phyloP scores from a whole-genome alignment of 1,140 invertebrate genomes.

The Procambarus clarkii region DNA sequence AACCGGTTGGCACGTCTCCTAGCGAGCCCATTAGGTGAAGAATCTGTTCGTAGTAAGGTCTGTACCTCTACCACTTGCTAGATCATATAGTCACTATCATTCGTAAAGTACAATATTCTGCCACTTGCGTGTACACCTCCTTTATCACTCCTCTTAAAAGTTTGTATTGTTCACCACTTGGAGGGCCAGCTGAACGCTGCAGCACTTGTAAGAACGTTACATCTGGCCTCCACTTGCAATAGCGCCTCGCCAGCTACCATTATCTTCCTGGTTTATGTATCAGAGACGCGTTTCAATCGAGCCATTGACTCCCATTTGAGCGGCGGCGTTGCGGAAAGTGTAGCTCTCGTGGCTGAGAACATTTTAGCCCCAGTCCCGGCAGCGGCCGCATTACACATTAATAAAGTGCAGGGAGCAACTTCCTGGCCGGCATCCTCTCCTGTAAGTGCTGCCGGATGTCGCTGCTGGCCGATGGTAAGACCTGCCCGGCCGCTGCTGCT shows the following conservation, averaged over 20 bases:
- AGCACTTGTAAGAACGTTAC: not conserved
- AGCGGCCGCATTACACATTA: conserved; percentile 34
- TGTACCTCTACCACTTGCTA: too few relatives aligned
- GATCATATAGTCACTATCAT: too few relatives aligned
- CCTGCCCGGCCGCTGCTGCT: not conserved
- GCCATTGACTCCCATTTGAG: conserved; percentile 38
- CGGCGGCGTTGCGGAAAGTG: conserved; percentile 36
- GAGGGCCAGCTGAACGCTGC: not conserved
- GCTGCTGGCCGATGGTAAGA: not conserved
- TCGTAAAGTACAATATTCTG: too few relatives aligned
- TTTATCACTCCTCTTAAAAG: not conserved
- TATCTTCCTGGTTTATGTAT: conserved; percentile 44
- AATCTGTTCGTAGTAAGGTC: too few relatives aligned
- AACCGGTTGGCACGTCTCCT: too few relatives aligned
- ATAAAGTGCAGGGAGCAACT: conserved; percentile 20
- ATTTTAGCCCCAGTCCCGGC: conserved; percentile 23
- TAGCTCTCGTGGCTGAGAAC: conserved; percentile 20
- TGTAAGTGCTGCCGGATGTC: conserved; percentile 35
- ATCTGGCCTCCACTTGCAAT: conserved; percentile 1
- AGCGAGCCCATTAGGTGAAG: too few relatives aligned
- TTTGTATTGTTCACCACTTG: not conserved
- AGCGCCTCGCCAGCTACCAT: conserved; percentile 21
- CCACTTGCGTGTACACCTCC: too few relatives aligned
- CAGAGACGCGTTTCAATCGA: conserved; percentile 39
- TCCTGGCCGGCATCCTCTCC: conserved; percentile 16